Evolutionary conservation across 2,113 vertebrate genomes (phyloP), one percentile per base, ranked within the genome.

Genomic region (Paracanthobrama guichenoti): DNA sequence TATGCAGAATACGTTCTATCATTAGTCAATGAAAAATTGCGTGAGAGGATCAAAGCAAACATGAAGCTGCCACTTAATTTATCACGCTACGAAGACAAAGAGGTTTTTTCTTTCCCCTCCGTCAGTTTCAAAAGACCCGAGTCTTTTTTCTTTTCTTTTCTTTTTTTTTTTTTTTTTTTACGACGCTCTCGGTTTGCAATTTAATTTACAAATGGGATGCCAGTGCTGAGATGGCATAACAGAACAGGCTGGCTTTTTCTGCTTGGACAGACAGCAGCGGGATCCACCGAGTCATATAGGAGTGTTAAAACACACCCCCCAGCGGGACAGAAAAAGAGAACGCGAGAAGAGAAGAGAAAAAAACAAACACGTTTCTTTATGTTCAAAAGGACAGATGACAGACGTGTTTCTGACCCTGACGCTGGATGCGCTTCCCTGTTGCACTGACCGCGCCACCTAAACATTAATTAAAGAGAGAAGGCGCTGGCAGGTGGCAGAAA

Each of bases 391-490:
- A 74, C 53, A 90, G 94, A 95, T 95, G 95, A 96, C 95, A 94
- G 95, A 89, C 89, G 94, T 94, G 95, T 92, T 94, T 94, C 92
- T 95, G 96, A 97, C 96, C 97, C 95, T 92, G 94, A 95, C 93
- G 93, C 92, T 93, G 95, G 94, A 93, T 94, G 94, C 92, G 95
- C 95, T 94, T 96, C 95, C 53, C 96, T 94, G 94, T 96, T 95
- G 95, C 96, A 96, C 95, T 97, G 97, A 97, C 97, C 97, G 94
- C 94, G 94, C 95, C 96, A 93, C 94, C 94, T 95, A 95, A 95
- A 94, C 95, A 94, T 97, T 98, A 97, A 98, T 98, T 98, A 98
- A 97, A 97, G 96, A 95, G 92, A 96, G 89, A 93, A 91, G 91
- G 94, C 91, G 88, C 96, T 96, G 97, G 97, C 97, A 98, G 97